Percentiles rank a stretch among this genome's conserved stretches.
phyloP scores from a whole-genome alignment of 2,797 vertebrate species.

The Phrynocephalus guinanensis region DNA sequence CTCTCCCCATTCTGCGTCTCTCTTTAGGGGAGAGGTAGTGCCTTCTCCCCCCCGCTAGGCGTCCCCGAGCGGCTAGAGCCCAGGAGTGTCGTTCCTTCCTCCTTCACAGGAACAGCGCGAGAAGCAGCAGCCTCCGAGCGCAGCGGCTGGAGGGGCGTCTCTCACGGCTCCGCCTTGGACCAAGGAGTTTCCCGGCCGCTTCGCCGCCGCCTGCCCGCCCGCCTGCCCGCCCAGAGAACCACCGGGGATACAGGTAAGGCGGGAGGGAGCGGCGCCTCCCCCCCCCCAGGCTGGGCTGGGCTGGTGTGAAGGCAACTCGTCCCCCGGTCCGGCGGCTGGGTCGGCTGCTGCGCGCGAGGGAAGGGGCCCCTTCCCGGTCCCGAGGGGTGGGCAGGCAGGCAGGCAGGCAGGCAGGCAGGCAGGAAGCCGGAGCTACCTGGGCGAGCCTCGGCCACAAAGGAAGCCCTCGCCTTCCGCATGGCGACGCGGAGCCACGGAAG shows the following conservation, averaged over 20 bases:
- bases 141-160: too few species aligned
- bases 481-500: too few species aligned
- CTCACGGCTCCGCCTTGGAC: too few species aligned
- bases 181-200: not conserved
- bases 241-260: not conserved
- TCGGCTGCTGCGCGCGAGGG: not conserved
- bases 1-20: not conserved
- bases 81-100: not conserved
- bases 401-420: too few species aligned
- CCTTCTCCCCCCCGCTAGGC: slow-evolving; percentile 9
- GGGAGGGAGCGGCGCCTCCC: too few species aligned
- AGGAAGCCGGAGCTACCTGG: too few species aligned
- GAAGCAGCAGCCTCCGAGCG: not conserved
- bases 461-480: too few species aligned
- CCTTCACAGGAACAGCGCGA: not conserved
- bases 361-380: not conserved
- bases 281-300: too few species aligned
- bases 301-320: not conserved
- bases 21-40: not conserved
- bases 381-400: not conserved
- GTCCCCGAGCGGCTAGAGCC: not conserved
- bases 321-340: too few species aligned
- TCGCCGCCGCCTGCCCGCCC: not conserved
- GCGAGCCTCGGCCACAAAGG: too few species aligned
- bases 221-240: not conserved